phyloP scores from a whole-genome alignment of 2,888 invertebrate species.

The Macropis europaea region DNA sequence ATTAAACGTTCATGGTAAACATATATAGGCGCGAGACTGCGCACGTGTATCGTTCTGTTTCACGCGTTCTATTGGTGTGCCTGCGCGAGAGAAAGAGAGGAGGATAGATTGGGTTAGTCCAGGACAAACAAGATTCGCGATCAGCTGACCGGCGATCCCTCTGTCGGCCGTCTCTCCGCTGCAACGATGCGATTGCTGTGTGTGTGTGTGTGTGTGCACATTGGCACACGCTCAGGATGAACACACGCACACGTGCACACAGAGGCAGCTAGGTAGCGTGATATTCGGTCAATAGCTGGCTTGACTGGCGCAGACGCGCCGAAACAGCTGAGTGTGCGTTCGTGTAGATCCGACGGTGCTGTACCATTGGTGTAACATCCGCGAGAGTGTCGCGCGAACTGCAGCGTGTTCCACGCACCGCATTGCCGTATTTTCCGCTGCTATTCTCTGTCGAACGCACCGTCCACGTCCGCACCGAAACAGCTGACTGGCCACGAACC shows the following conservation, averaged over 20 bases:
- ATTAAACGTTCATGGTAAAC: slow-evolving; percentile 47
- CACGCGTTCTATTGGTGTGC: not conserved
- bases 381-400: slow-evolving; percentile 60
- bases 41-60: slow-evolving; percentile 32
- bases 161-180: slow-evolving; percentile 15
- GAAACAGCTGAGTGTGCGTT: slow-evolving; percentile 54
- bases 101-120: slow-evolving; percentile 10
- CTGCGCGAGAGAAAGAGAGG: not conserved
- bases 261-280: slow-evolving; percentile 21
- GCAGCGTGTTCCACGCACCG: slow-evolving; percentile 66
- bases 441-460: not conserved
- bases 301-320: slow-evolving; percentile 75
- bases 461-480: slow-evolving; percentile 1
- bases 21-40: slow-evolving; percentile 1
- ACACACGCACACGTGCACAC: not conserved
- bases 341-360: slow-evolving; percentile 37
- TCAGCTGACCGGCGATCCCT: slow-evolving; percentile 48
- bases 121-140: slow-evolving; percentile 35
- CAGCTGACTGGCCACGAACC: too few species aligned
- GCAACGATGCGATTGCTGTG: slow-evolving; percentile 18
- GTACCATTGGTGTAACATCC: slow-evolving; percentile 50
- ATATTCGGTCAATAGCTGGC: slow-evolving; percentile 78
- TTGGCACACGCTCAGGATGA: too few species aligned
- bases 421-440: slow-evolving; percentile 70
- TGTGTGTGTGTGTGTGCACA: not conserved